These are phyloP conservation scores for Addax nasomaculatus DNA, from an alignment of 2,113 vertebrate genomes.

Conservation along the genomic window DNA sequence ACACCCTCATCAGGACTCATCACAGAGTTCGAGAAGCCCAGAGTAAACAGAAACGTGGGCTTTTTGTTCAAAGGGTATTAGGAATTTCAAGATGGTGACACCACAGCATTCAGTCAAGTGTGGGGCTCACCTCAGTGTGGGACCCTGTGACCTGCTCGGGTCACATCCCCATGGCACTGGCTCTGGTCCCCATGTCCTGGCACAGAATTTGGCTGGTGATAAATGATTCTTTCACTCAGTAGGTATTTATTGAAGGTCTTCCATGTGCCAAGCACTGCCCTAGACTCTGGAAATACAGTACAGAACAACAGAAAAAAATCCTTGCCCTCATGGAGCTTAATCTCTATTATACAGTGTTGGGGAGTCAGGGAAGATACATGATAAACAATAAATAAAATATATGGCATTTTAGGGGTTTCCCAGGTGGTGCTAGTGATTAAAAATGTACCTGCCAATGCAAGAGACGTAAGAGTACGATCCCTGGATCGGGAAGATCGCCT, in stretches of 20 bases:
- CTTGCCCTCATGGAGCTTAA: background rate
- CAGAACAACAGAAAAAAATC: background rate
- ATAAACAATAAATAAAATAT: background rate
- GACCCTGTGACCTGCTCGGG: background rate
- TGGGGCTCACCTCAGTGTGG: background rate
- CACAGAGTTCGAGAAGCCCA: background rate
- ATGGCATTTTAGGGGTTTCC: background rate
- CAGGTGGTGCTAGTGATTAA: background rate
- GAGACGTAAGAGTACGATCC: fast-evolving
- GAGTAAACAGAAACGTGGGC: background rate
- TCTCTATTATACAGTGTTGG: background rate
- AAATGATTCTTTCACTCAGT: background rate
- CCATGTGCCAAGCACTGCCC: background rate
- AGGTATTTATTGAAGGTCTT: background rate
- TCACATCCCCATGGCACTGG: background rate
- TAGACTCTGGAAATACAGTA: background rate
- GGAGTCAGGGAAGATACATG: background rate
- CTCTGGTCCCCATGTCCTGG: background rate
- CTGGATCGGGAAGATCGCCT: background rate
- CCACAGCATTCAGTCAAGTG: background rate
- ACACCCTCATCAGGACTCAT: background rate
- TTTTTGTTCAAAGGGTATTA: background rate
- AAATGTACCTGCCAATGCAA: background rate
- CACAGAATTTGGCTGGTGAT: background rate
- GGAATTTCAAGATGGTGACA: background rate